phyloP scores from a whole-genome alignment of 2,113 vertebrate species.

The Madoqua kirkii region DNA sequence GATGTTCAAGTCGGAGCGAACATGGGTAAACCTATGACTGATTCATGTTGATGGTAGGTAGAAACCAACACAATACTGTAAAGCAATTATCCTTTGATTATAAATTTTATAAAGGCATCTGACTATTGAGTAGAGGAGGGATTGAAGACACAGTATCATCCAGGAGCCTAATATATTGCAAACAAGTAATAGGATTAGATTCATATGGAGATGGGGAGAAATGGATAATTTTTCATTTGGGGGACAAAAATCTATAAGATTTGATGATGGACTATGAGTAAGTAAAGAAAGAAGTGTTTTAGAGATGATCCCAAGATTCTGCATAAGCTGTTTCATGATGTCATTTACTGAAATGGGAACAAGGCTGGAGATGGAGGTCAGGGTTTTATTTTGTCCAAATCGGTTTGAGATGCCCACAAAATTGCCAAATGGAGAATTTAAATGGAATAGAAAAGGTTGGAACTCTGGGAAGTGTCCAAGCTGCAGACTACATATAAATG shows the following conservation, averaged over 20 bases:
- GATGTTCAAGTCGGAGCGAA: no score
- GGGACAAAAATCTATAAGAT: neutral
- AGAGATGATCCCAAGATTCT: neutral
- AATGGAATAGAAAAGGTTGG: neutral
- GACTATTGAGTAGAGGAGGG: no score
- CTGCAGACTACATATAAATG: rapidly evolving
- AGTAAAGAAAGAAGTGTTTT: neutral
- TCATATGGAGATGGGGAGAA: neutral
- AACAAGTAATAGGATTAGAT: neutral
- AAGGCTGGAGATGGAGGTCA: no score
- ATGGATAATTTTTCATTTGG: neutral
- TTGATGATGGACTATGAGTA: neutral
- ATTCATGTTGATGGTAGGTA: no score
- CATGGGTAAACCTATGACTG: no score
- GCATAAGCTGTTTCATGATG: neutral
- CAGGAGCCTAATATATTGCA: neutral
- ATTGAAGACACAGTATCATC: neutral
- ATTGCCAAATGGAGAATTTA: neutral
- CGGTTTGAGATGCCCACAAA: neutral
- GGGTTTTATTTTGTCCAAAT: neutral
- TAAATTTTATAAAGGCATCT: neutral
- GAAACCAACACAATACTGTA: no score
- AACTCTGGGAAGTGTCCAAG: neutral
- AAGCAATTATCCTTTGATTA: no score
- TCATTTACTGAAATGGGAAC: rapidly evolving